phyloP scores from a whole-genome alignment of 2,797 vertebrate genomes.

The Epinephelus malabaricus region DNA sequence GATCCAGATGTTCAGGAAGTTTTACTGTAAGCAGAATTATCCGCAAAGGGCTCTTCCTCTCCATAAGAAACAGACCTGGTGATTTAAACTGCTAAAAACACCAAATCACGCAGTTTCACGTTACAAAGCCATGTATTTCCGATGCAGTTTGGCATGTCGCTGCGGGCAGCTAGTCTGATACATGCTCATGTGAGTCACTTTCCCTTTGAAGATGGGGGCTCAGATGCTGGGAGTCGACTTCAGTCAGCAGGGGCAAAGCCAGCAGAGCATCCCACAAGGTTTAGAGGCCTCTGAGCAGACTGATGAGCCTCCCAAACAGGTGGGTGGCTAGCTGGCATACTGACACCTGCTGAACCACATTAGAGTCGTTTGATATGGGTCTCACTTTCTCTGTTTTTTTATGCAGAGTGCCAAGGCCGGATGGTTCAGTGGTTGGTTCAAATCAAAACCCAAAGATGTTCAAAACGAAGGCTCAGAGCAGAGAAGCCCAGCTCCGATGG shows the following conservation, averaged over 20 bases:
- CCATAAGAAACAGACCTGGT: too few relatives aligned
- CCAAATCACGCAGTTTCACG: too few relatives aligned
- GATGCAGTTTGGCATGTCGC: too few relatives aligned
- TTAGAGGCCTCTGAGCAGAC: constrained; percentile 18
- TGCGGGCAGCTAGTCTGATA: too few relatives aligned
- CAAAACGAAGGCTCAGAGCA: constrained; percentile 52
- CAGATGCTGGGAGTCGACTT: constrained; percentile 12
- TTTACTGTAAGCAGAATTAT: too few relatives aligned
- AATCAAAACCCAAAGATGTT: constrained; percentile 72
- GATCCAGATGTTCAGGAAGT: too few relatives aligned
- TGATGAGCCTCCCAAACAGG: constrained; percentile 45
- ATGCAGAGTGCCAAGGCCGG: constrained; percentile 72
- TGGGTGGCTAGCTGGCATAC: constrained; percentile 8
- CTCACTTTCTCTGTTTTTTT: constrained; percentile 18
- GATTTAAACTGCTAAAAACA: too few relatives aligned
- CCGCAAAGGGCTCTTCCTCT: too few relatives aligned
- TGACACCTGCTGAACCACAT: background rate
- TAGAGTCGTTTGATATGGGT: background rate
- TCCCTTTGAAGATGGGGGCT: constrained; percentile 62
- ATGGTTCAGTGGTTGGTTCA: constrained; percentile 86
- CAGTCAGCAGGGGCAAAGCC: background rate
- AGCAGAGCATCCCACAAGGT: constrained; percentile 15
- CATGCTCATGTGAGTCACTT: background rate
- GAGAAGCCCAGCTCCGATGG: constrained; percentile 40
- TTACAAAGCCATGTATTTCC: too few relatives aligned